phyloP scores from a whole-genome alignment of 2,797 vertebrate species.

The Microtus agrestis region DNA sequence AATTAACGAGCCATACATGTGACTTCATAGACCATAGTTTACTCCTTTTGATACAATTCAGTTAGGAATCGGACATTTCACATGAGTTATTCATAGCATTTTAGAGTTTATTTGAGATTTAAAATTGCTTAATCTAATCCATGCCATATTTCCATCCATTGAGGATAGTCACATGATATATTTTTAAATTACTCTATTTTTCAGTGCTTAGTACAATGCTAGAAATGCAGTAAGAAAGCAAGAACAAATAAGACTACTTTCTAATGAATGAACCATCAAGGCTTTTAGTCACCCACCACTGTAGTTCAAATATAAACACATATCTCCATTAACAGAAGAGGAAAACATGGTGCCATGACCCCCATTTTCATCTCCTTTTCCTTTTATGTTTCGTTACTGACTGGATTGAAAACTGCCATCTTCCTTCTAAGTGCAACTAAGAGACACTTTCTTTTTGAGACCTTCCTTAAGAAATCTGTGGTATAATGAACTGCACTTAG shows the following conservation, averaged over 20 bases:
- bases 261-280: background rate
- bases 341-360: background rate
- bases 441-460: background rate
- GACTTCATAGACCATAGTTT: background rate
- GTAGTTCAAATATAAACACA: background rate
- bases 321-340: background rate
- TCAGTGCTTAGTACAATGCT: background rate
- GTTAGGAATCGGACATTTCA: background rate
- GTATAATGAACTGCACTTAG: background rate
- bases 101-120: background rate
- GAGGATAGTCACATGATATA: background rate
- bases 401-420: background rate
- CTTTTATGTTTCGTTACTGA: background rate
- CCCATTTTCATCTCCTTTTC: background rate
- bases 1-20: background rate
- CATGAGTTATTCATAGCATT: background rate
- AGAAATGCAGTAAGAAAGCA: background rate
- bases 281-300: background rate
- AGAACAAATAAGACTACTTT: background rate
- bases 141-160: background rate
- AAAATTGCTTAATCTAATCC: background rate
- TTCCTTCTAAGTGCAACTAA: background rate
- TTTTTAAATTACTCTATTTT: background rate
- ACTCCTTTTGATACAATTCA: background rate
- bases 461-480: background rate